These are phyloP conservation scores for Sinonovacula constricta DNA, from an alignment of 1,140 invertebrate species.

Conservation along the genomic window DNA sequence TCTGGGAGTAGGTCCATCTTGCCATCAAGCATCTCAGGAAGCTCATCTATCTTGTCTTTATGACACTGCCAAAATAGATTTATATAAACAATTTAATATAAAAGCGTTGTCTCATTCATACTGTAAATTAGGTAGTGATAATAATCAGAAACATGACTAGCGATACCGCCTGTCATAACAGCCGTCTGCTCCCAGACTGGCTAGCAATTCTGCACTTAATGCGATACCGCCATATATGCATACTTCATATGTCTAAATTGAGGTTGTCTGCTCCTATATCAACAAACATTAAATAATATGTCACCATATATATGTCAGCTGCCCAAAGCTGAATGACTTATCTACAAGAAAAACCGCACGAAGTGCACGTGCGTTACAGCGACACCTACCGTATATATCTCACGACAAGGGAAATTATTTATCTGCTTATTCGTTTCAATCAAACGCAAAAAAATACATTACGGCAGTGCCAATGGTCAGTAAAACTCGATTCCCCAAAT, in stretches of 20 bases:
- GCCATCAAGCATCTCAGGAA: conserved; percentile 11
- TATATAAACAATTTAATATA: conserved; percentile 2
- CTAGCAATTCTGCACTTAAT: not conserved
- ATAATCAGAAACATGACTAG: not conserved
- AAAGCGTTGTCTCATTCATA: not conserved
- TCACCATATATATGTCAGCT: no score
- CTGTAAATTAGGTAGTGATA: not conserved
- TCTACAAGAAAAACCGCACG: no score
- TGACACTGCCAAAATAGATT: conserved; percentile 32
- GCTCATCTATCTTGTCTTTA: not conserved
- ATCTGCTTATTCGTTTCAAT: no score
- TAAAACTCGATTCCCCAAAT: no score
- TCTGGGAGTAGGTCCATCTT: conserved; percentile 24
- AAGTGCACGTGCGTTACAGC: no score
- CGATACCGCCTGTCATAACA: not conserved
- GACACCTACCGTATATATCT: no score
- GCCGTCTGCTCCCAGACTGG: not conserved
- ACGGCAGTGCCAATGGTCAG: no score
- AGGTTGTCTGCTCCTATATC: no score
- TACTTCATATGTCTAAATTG: not conserved
- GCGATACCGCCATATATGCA: not conserved
- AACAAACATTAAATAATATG: no score
- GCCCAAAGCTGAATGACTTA: no score
- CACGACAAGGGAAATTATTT: no score
- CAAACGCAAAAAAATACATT: no score